Conservation (phyloP, 2,113 vertebrate species). For the Hoplias malabaricus region DNA sequence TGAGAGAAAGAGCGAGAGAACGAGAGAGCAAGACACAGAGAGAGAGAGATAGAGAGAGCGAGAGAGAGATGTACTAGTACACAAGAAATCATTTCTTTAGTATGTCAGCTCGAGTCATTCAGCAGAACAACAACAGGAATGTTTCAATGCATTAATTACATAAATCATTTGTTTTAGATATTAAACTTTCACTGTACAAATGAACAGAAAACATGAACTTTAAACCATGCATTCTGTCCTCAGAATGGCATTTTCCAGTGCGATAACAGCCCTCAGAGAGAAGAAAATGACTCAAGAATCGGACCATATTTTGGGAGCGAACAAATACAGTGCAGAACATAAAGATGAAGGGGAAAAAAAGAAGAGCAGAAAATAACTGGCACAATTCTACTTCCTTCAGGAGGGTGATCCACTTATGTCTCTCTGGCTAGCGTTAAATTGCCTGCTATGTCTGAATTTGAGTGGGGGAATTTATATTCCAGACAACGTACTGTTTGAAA, state of each 20-base stretch:
- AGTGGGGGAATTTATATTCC: conserved; percentile 63
- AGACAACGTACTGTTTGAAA: conserved; percentile 61
- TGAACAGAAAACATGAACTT: conserved; percentile 15
- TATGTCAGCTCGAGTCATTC: background rate
- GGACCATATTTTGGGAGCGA: background rate
- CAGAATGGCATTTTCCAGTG: background rate
- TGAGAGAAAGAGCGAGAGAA: conserved; percentile 51
- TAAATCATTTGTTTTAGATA: background rate
- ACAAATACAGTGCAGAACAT: conserved; percentile 17
- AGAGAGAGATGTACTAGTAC: background rate
- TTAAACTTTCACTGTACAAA: background rate
- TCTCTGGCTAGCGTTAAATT: conserved; percentile 56
- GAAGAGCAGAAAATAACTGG: conserved; percentile 24
- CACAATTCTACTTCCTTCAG: conserved; percentile 17
- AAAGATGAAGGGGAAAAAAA: conserved; percentile 12
- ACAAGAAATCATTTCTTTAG: conserved; percentile 6
- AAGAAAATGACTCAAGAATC: background rate
- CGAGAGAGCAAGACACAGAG: too few relatives aligned
- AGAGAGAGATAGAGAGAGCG: conserved; percentile 51
- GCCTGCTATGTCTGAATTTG: conserved; percentile 55
- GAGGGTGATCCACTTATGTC: conserved; percentile 37
- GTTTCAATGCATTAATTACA: background rate
- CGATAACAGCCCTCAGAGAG: background rate
- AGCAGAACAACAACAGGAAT: conserved; percentile 2
- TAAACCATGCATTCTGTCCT: background rate